Conservation (phyloP, 2,113 vertebrate genomes). For the Steatornis caripensis region DNA sequence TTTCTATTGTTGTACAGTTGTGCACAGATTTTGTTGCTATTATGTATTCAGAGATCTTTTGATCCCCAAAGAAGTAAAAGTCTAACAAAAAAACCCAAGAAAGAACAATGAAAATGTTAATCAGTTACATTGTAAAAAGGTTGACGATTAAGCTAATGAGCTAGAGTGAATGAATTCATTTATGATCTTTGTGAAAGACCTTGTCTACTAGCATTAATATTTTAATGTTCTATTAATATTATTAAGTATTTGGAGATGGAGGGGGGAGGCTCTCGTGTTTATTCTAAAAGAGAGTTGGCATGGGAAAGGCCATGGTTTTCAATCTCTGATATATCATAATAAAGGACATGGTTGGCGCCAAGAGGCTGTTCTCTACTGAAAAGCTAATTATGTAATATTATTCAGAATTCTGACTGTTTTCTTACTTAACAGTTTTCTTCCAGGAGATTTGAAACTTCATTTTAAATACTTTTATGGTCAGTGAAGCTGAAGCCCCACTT, state of each 20-base stretch:
- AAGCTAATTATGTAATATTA: neutral
- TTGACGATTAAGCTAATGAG: conserved; percentile 35
- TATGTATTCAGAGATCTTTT: conserved; percentile 55
- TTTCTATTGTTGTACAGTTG: conserved; percentile 24
- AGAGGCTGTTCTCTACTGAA: conserved; percentile 1
- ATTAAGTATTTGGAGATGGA: neutral
- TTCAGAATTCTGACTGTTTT: neutral
- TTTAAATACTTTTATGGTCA: neutral
- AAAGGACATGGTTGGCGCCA: neutral
- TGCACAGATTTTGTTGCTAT: conserved; percentile 30
- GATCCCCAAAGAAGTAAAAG: conserved; percentile 54
- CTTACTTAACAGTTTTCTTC: neutral
- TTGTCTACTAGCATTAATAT: conserved; percentile 35
- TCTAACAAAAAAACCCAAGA: conserved; percentile 39
- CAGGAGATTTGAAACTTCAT: neutral
- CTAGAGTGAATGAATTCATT: conserved; percentile 37
- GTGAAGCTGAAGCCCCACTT: neutral
- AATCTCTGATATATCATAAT: neutral
- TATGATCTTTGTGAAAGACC: conserved; percentile 40
- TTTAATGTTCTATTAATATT: conserved; percentile 28
- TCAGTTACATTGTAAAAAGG: conserved; percentile 49
- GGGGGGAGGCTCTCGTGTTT: neutral
- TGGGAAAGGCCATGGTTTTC: neutral
- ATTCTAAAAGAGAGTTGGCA: neutral
- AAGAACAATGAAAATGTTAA: conserved; percentile 64